Percentiles rank a stretch among this genome's conserved stretches.
Conservation (phyloP, 53 echinoderm and acorn worm genomes). For the Glandiceps talaboti region DNA sequence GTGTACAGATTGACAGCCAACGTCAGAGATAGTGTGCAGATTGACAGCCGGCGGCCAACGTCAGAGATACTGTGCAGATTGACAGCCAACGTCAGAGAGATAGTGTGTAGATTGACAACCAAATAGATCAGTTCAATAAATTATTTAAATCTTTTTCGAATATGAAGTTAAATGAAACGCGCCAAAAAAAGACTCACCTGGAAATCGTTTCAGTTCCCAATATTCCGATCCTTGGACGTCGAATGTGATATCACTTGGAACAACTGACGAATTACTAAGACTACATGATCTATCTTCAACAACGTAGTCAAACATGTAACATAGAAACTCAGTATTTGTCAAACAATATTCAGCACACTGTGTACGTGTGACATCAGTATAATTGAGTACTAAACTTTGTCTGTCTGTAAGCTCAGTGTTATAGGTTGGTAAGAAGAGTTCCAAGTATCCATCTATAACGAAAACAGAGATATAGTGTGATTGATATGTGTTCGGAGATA, state of each 20-base stretch:
- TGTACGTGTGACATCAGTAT: background rate
- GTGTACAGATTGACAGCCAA: no score
- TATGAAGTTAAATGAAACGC: no score
- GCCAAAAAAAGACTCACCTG: no score
- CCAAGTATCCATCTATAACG: background rate
- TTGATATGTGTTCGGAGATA: no score
- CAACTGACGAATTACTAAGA: background rate
- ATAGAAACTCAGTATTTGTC: background rate
- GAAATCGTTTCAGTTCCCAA: background rate
- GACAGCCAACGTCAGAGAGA: no score
- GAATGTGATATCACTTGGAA: background rate
- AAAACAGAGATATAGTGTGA: no score
- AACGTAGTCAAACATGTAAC: background rate
- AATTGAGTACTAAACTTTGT: background rate
- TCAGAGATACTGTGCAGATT: no score
- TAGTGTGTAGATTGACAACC: no score
- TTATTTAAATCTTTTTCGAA: no score
- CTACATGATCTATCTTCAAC: background rate
- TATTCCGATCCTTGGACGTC: background rate
- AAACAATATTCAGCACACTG: background rate
- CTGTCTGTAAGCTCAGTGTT: background rate
- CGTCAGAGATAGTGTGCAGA: no score
- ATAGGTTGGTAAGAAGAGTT: background rate
- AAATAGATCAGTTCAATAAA: no score
- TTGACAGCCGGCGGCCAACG: no score